Evolutionary conservation across 2,888 invertebrate species (phyloP), one percentile per base, ranked within the genome.

Genomic region (Ptilodon capucinus): DNA sequence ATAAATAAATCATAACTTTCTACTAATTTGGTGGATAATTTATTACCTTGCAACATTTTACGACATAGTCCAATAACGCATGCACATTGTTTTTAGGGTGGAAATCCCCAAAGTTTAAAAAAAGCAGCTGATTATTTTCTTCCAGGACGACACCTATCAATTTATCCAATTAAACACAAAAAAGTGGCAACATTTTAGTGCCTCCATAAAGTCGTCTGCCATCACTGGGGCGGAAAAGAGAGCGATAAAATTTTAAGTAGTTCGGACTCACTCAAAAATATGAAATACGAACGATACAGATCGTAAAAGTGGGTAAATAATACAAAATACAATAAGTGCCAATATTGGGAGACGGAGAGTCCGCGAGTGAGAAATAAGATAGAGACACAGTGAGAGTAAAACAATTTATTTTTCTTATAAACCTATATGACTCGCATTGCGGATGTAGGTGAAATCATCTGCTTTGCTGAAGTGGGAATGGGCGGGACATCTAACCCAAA

Each of bases 241-340:
- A 7, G 68, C 60, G 75, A 79, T 90, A 90, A 89, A 90, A 87
- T 60, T 86, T 88, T 85, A 86, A 90, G 88, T 86, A 85, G 85
- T 88, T 86, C 78, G 84, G 84, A 87, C 84, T 84, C 79, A 79
- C 82, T 87, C 81, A 84, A 88, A 88, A 90, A 86, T 89, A 89
- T 86, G 83, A 88, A 90, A 86, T 89, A 89, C 86, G 83, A 81
- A 77, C 67, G 81, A 83, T 79, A 77, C 76, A 61, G 74, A 58
- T 87, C 87, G 84, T 90, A 90, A 90, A 87, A 81, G 82, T 80
- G 78, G 84, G 88, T 88, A 89, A 89, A 89, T 89, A 90, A 87
- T 89, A 90, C 90, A 89, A 89, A 89, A 91, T 89, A 91, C 89
- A 88, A 88, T 91, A 90, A 89, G 87, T 88, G 85, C 78, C 81